Conservation (phyloP, 2,113 vertebrate species). For the Xenopus borealis region DNA sequence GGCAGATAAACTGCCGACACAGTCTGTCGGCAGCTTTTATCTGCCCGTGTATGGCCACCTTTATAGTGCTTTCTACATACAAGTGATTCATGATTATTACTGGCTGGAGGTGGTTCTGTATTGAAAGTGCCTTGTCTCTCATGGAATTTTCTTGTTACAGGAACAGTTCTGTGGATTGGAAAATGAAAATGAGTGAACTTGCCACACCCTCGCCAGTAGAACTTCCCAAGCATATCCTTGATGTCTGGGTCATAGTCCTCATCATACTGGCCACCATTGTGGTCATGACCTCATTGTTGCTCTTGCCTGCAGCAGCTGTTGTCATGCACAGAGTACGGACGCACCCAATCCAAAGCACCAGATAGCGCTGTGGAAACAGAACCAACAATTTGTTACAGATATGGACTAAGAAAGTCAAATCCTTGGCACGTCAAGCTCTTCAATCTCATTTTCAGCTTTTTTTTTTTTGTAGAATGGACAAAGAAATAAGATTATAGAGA, state of each 20-base stretch:
- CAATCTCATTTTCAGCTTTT: too few relatives aligned
- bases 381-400: too few relatives aligned
- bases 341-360: constrained; percentile 57
- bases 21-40: too few relatives aligned
- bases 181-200: constrained; percentile 37
- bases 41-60: too few relatives aligned
- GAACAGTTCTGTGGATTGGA: constrained; percentile 42
- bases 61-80: neutral
- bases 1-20: too few relatives aligned
- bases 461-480: too few relatives aligned
- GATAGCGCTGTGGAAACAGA: neutral
- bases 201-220: neutral
- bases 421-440: too few relatives aligned
- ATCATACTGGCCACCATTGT: constrained; percentile 74
- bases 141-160: constrained; percentile 49
- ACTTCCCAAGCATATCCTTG: constrained; percentile 72
- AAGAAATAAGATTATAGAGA: too few relatives aligned
- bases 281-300: constrained; percentile 70
- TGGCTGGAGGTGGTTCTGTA: neutral
- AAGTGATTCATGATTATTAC: neutral
- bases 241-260: constrained; percentile 74
- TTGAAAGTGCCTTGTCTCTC: too few relatives aligned
- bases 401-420: too few relatives aligned
- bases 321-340: constrained; percentile 73
- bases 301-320: constrained; percentile 67